Conservation (phyloP, 2,888 invertebrate species). For the Morinoia aosen region DNA sequence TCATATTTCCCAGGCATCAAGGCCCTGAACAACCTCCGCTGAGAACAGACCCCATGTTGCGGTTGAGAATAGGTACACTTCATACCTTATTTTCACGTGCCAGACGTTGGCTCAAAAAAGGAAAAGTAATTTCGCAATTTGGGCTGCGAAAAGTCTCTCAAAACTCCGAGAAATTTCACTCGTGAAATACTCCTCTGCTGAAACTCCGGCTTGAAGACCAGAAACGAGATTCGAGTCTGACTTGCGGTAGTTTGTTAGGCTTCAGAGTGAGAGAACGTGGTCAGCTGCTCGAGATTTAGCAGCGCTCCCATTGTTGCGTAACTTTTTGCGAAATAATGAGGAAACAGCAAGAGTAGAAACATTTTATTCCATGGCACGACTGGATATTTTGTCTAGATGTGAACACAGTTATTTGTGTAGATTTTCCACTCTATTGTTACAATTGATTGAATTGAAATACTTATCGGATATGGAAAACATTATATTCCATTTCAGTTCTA, state of each 20-base stretch:
- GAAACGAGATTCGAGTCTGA: constrained; percentile 26
- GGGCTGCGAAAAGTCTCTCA: background rate
- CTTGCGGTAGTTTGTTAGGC: constrained; percentile 3
- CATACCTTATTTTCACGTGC: constrained; percentile 23
- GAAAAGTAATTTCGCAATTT: constrained; percentile 26
- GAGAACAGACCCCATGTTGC: background rate
- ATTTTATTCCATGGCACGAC: background rate
- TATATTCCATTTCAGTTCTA: no score
- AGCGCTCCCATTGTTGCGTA: background rate
- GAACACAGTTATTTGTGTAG: background rate
- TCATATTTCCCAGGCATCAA: background rate
- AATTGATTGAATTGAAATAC: no score
- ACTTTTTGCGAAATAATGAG: background rate
- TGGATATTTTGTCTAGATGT: background rate
- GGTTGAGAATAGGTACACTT: background rate
- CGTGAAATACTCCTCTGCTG: constrained; percentile 22
- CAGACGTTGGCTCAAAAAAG: background rate
- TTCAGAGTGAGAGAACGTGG: background rate
- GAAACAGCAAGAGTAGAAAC: background rate
- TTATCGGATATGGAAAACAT: no score
- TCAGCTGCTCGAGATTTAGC: background rate
- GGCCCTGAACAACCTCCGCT: background rate
- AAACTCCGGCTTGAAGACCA: background rate
- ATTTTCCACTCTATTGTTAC: background rate
- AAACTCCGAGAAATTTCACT: constrained; percentile 9